Evolutionary conservation across 2,888 invertebrate species (phyloP).

Genomic region (Drosophila subquinaria): DNA sequence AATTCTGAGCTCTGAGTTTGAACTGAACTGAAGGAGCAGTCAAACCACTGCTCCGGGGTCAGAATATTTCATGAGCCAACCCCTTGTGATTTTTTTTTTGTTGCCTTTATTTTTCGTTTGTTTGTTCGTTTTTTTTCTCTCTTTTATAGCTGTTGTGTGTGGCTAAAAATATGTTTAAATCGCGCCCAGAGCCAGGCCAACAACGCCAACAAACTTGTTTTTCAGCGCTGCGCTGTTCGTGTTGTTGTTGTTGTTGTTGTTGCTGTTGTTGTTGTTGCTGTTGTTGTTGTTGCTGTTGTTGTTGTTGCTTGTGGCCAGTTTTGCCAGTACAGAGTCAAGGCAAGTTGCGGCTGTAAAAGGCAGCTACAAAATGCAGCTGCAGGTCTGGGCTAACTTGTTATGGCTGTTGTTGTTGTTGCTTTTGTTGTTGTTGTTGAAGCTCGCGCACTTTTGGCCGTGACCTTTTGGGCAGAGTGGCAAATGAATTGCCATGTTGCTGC

Average conservation of each 20-base stretch:
- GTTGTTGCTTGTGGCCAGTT: conserved; percentile 57
- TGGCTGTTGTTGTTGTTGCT: conserved; percentile 54
- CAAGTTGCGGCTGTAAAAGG: conserved; percentile 64
- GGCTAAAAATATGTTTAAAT: conserved; percentile 82
- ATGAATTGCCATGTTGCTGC: conserved; percentile 51
- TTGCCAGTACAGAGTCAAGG: conserved; percentile 71
- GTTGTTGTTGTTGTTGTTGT: conserved; percentile 18
- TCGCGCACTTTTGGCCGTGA: conserved; percentile 78
- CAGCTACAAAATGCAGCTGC: conserved; percentile 67
- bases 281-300: conserved; percentile 24
- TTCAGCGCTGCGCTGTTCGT: conserved; percentile 10
- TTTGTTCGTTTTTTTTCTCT: conserved; percentile 29
- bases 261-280: conserved; percentile 32
- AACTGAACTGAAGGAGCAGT: conserved; percentile 53
- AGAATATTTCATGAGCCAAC: conserved; percentile 74
- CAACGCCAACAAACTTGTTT: conserved; percentile 60
- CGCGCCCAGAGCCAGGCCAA: conserved; percentile 71
- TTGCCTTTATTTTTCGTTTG: neutral
- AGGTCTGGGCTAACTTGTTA: conserved; percentile 67
- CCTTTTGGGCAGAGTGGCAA: conserved; percentile 65
- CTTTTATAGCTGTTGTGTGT: conserved; percentile 76
- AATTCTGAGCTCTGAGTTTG: neutral
- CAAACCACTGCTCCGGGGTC: conserved; percentile 77
- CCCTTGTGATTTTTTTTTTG: conserved; percentile 37
- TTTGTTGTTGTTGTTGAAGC: conserved; percentile 31